A percentile compares a stretch with the other conserved stretches of the same genome.
Evolutionary conservation across 2,797 vertebrate species (phyloP).

Genomic region (Pseudopleuronectes americanus): DNA sequence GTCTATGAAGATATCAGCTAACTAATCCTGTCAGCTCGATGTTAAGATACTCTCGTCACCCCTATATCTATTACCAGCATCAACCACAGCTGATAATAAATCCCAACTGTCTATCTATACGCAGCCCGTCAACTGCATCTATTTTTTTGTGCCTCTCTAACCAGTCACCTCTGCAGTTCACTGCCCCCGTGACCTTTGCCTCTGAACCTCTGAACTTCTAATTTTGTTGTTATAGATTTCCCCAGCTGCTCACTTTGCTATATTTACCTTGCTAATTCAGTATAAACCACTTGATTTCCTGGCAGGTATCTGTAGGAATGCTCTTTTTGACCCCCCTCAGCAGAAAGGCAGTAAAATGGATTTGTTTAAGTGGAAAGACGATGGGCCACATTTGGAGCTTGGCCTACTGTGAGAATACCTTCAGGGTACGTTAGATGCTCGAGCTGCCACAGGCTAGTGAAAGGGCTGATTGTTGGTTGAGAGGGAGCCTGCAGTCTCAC

Average conservation of each 20-base stretch:
- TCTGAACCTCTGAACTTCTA: slow-evolving; percentile 55
- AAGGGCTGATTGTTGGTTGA: slow-evolving; percentile 77
- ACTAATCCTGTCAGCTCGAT: background rate
- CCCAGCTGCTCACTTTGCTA: slow-evolving; percentile 54
- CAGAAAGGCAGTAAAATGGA: slow-evolving; percentile 28
- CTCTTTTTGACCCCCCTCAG: slow-evolving; percentile 19
- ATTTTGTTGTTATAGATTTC: slow-evolving; percentile 54
- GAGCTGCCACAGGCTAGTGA: slow-evolving; percentile 62
- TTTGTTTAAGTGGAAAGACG: slow-evolving; percentile 70
- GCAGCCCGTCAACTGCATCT: slow-evolving; percentile 25
- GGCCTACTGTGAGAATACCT: slow-evolving; percentile 55
- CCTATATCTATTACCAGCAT: background rate
- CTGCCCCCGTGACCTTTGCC: slow-evolving; percentile 51
- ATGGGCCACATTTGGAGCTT: slow-evolving; percentile 52
- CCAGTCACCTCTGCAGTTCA: slow-evolving; percentile 34
- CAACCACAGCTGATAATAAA: background rate
- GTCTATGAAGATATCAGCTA: background rate
- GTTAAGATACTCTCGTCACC: background rate
- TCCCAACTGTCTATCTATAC: background rate
- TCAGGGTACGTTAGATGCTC: slow-evolving; percentile 54
- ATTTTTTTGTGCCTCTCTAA: slow-evolving; percentile 41
- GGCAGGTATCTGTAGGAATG: background rate
- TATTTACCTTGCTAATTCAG: slow-evolving; percentile 46
- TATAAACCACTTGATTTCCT: slow-evolving; percentile 2
- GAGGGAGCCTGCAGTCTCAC: slow-evolving; percentile 51